These are phyloP conservation scores for Pholis gunnellus DNA, from an alignment of 2,113 vertebrate genomes.

Conservation along the genomic window DNA sequence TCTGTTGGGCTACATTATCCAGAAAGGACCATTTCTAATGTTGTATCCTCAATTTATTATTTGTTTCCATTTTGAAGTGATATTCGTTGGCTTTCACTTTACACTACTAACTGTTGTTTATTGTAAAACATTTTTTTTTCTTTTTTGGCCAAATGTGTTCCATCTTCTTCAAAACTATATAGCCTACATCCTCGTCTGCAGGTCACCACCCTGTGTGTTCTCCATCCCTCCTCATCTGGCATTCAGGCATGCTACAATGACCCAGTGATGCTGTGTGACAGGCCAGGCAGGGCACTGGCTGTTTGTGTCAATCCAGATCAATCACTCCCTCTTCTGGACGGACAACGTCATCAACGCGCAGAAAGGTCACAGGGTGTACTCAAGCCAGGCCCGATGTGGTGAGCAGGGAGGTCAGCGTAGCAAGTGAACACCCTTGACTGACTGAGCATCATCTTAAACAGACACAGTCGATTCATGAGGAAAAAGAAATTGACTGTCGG, in stretches of 20 bases:
- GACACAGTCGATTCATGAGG: conserved; percentile 9
- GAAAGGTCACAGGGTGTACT: conserved; percentile 76
- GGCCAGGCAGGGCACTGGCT: conserved; percentile 77
- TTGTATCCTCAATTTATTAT: neutral
- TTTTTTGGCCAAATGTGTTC: conserved; percentile 35
- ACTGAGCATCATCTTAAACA: conserved; percentile 41
- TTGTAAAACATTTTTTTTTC: conserved; percentile 10
- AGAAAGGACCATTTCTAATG: neutral
- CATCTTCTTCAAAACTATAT: conserved; percentile 28
- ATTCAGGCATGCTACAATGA: conserved; percentile 82
- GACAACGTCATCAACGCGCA: conserved; percentile 74
- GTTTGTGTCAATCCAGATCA: conserved; percentile 85
- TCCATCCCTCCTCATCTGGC: conserved; percentile 76
- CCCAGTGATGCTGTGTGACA: conserved; percentile 83
- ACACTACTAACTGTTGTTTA: conserved; percentile 3
- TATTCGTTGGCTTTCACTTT: neutral
- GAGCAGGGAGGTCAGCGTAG: conserved; percentile 67
- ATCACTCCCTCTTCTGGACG: conserved; percentile 82
- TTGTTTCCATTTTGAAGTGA: neutral
- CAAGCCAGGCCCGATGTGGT: conserved; percentile 67
- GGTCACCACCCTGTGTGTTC: conserved; percentile 68
- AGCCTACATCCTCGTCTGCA: conserved; percentile 50
- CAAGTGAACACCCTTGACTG: conserved; percentile 64
- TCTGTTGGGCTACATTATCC: neutral
- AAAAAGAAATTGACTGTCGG: conserved; percentile 6